Base-by-base conservation (phyloP, 1,140 invertebrate species). In the Odontomachus brunneus region DNA sequence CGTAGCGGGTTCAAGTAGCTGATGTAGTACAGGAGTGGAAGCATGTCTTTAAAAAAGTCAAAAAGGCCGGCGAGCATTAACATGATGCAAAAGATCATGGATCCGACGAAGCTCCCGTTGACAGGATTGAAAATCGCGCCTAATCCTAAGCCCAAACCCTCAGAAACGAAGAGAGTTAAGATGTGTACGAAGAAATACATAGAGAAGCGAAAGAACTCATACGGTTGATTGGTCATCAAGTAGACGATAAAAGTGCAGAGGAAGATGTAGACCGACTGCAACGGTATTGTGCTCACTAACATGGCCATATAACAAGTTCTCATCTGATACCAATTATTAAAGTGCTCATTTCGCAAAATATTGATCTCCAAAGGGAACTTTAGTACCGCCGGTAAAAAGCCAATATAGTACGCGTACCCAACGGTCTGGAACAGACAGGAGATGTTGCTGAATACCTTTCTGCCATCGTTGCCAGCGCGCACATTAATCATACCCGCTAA, bases 261-360 rank as follows among this genome's bases (percentile, higher is more conserved):
- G 0, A 95, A 85, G 1, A 95, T 94, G 82, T 95, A 96, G 1
- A 96, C 63, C 26, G 97, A 94, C 92, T 97, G 97, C 3, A 97
- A 88, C 0, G 97, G 97, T 15, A 97, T 93, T 59, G 95, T 95
- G 0, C 95, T 95, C 3, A 96, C 85, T 0, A 97, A 85, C 49
- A 95, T 95, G 0, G 98, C 98, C 1, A 96, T 89, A 91, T 98
- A 99, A 92, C 98, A 99, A 0, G 98, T 98, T 82, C 96, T 96
- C 0, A 99, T 93, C 84, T 97, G 97, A 93, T 99, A 99, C 98
- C 98, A 99, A 89, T 98, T 98, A 93, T 99, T 99, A 83, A 99
- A 97, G 80, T 97, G 96, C 93, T 99, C 98, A 89, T 98, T 97
- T 72, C 96, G 97, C 85, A 99, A 94, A 3, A 98, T 96, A 5